Conservation (phyloP, 2,113 vertebrate species). For the Malurus alboscapulatus region DNA sequence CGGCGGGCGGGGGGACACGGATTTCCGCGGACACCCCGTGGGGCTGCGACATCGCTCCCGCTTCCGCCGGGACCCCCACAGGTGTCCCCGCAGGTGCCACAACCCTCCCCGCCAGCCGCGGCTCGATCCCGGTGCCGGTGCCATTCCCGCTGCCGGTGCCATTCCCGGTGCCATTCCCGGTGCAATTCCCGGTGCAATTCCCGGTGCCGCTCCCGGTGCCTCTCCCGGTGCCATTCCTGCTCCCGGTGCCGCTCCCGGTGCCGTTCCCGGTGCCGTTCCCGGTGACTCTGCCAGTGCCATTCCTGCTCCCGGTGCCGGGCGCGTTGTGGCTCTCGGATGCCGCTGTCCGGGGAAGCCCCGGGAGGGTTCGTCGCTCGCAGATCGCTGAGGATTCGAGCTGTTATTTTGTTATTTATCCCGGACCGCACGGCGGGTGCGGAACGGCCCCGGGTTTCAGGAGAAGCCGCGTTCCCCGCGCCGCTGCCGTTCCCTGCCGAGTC, state of each 20-base stretch:
- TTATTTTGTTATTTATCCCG: rapidly evolving
- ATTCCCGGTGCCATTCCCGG: too few species aligned
- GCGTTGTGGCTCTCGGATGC: rapidly evolving
- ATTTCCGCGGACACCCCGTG: not conserved
- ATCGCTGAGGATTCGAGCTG: not conserved
- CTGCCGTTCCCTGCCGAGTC: rapidly evolving
- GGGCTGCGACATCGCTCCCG: not conserved
- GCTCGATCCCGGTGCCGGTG: too few species aligned
- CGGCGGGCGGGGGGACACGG: not conserved
- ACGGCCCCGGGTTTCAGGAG: rapidly evolving
- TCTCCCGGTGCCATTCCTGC: too few species aligned
- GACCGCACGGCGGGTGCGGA: rapidly evolving
- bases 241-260: not conserved
- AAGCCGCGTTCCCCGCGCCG: rapidly evolving
- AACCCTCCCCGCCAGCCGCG: not conserved
- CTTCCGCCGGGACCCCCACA: too few species aligned
- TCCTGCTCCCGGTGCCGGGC: not conserved
- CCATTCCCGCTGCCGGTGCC: too few species aligned
- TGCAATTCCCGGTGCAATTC: too few species aligned
- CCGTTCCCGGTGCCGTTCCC: not conserved
- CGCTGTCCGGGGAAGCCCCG: rapidly evolving
- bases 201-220: too few species aligned
- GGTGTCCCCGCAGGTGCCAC: not conserved
- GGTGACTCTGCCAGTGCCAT: not conserved
- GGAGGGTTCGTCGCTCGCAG: not conserved